Evolutionary conservation across 2,113 vertebrate genomes (phyloP).

Genomic region (Eolophus roseicapilla): DNA sequence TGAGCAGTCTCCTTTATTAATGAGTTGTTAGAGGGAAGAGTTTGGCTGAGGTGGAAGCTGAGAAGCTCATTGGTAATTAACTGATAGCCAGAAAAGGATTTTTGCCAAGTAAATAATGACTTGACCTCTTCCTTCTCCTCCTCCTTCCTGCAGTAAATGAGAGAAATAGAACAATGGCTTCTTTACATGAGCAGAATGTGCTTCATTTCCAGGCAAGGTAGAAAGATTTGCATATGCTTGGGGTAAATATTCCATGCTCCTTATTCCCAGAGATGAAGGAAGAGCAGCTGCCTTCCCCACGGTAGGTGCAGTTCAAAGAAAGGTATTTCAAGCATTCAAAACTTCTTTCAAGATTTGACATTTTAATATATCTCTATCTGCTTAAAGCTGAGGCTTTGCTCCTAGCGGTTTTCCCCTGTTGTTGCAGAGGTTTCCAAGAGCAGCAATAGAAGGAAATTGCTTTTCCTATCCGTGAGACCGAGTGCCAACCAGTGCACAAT

Average conservation of each 20-base stretch:
- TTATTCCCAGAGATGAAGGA: constrained; percentile 1
- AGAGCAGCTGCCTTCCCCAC: neutral
- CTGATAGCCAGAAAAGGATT: neutral
- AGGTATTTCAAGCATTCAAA: neutral
- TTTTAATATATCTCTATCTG: neutral
- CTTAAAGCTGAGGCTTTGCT: neutral
- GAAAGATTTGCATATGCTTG: neutral
- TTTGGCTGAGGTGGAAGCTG: neutral
- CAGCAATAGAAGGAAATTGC: neutral
- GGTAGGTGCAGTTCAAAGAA: neutral
- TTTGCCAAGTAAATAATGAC: constrained; percentile 28
- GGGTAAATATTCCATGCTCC: neutral
- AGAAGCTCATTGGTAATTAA: constrained; percentile 8
- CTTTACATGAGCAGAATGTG: neutral
- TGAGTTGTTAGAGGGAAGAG: neutral
- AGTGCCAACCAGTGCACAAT: neutral
- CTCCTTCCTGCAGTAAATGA: neutral
- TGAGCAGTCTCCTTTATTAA: neutral
- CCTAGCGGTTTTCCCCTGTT: neutral
- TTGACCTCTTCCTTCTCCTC: neutral
- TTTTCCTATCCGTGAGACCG: neutral
- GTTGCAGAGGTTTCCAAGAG: neutral
- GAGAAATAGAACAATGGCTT: neutral
- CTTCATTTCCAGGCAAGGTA: neutral
- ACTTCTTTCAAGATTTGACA: neutral